These are phyloP conservation scores for Colletes latitarsis DNA, from an alignment of 1,140 invertebrate species.

Conservation along the genomic window DNA sequence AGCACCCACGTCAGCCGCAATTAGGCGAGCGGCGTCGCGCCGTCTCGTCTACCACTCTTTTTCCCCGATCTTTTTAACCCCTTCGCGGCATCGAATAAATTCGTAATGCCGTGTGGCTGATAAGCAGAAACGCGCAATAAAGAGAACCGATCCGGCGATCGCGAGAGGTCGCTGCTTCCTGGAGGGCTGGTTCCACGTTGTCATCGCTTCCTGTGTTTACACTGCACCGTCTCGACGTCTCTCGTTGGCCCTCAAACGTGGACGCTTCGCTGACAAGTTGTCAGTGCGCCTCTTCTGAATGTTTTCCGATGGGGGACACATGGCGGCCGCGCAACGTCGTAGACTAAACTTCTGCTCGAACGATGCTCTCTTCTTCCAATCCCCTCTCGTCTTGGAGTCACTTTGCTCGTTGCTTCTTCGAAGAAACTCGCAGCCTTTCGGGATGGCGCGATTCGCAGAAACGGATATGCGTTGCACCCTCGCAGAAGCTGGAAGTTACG, in stretches of 20 bases:
- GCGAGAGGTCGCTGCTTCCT: constrained; percentile 63
- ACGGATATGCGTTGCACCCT: constrained; percentile 24
- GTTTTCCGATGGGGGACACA: constrained; percentile 69
- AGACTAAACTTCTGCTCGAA: constrained; percentile 61
- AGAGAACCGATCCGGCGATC: constrained; percentile 45
- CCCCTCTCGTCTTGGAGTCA: constrained; percentile 3
- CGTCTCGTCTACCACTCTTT: background rate
- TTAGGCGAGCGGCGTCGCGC: constrained; percentile 35
- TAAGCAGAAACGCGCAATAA: constrained; percentile 17
- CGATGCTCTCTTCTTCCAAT: constrained; percentile 41
- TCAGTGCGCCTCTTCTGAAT: constrained; percentile 65
- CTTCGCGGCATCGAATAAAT: constrained; percentile 42
- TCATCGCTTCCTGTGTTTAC: constrained; percentile 75
- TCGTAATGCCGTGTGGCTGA: constrained; percentile 26
- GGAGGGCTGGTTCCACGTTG: constrained; percentile 65
- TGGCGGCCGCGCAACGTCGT: constrained; percentile 63
- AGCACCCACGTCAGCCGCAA: constrained; percentile 55
- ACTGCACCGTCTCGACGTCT: constrained; percentile 69
- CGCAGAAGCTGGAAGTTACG: background rate
- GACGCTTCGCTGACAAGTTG: constrained; percentile 70
- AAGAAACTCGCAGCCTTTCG: background rate
- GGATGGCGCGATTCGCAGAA: constrained; percentile 28
- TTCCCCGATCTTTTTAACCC: background rate
- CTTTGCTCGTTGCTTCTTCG: constrained; percentile 62
- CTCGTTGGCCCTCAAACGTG: constrained; percentile 66